These are phyloP conservation scores for Centrocercus urophasianus DNA, from an alignment of 2,113 vertebrate genomes.

Conservation along the genomic window DNA sequence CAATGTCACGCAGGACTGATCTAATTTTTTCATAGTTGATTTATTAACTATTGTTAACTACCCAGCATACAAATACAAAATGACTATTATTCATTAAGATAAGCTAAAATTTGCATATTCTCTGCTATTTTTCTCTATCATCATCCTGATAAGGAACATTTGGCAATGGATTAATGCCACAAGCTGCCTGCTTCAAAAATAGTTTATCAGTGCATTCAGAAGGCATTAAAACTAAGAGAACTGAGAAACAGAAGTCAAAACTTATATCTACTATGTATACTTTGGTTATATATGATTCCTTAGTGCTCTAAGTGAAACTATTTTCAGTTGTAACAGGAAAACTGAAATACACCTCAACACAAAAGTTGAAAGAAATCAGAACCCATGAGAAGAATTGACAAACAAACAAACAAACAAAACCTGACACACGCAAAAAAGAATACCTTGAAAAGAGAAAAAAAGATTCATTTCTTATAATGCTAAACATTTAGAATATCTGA, in stretches of 20 bases:
- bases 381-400: not conserved
- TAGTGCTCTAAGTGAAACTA: not conserved
- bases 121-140: not conserved
- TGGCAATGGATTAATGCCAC: not conserved
- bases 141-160: not conserved
- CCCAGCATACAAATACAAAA: slow-evolving; percentile 2
- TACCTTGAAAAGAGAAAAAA: not conserved
- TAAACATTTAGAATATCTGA: not conserved
- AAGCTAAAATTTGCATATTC: not conserved
- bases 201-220: not conserved
- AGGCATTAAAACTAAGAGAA: not conserved
- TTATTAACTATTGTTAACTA: slow-evolving; percentile 34
- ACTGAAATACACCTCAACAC: not conserved
- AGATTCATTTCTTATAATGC: not conserved
- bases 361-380: not conserved
- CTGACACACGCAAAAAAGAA: too few species aligned
- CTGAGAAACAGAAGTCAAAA: not conserved
- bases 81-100: slow-evolving; percentile 21
- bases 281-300: not conserved
- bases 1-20: slow-evolving; percentile 49
- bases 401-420: too few species aligned
- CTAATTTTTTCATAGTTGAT: not conserved
- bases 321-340: not conserved
- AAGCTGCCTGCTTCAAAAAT: slow-evolving; percentile 1
- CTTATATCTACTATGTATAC: not conserved